A percentile compares a stretch with the other conserved stretches of the same genome.
phyloP scores from a whole-genome alignment of 2,888 invertebrate genomes.

The Meghimatium bilineatum region DNA sequence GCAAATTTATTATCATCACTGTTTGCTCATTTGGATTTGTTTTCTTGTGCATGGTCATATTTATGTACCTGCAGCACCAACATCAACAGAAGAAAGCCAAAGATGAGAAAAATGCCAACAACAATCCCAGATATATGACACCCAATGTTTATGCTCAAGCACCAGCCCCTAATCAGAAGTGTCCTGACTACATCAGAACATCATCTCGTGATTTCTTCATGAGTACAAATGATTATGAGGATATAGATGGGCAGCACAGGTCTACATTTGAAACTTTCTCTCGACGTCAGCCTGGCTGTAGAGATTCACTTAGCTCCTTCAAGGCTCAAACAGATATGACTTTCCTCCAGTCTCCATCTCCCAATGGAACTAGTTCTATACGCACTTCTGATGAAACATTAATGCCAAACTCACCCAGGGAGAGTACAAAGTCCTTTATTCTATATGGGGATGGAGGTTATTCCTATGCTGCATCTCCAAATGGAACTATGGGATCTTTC shows the following conservation, averaged over 20 bases:
- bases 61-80: constrained; percentile 67
- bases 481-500: constrained; percentile 53
- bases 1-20: constrained; percentile 68
- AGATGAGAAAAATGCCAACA: constrained; percentile 51
- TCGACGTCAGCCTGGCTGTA: constrained; percentile 49
- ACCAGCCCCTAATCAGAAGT: constrained; percentile 58
- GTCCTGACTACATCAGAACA: constrained; percentile 53
- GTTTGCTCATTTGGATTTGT: constrained; percentile 70
- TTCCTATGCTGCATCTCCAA: constrained; percentile 51
- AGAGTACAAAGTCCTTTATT: constrained; percentile 53
- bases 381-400: constrained; percentile 54
- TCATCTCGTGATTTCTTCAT: constrained; percentile 61
- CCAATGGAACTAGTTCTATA: constrained; percentile 53
- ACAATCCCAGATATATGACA: constrained; percentile 60
- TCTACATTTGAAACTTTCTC: constrained; percentile 55
- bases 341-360: constrained; percentile 52
- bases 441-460: constrained; percentile 50
- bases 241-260: constrained; percentile 58
- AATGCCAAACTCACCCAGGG: constrained; percentile 55
- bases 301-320: constrained; percentile 57
- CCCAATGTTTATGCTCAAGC: constrained; percentile 64
- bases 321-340: constrained; percentile 53
- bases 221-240: constrained; percentile 67
- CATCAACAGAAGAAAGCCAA: constrained; percentile 59
- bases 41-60: constrained; percentile 68